Percentiles rank a stretch among this genome's conserved stretches.
Conservation (phyloP, 2,113 vertebrate species). For the Pimephales promelas region DNA sequence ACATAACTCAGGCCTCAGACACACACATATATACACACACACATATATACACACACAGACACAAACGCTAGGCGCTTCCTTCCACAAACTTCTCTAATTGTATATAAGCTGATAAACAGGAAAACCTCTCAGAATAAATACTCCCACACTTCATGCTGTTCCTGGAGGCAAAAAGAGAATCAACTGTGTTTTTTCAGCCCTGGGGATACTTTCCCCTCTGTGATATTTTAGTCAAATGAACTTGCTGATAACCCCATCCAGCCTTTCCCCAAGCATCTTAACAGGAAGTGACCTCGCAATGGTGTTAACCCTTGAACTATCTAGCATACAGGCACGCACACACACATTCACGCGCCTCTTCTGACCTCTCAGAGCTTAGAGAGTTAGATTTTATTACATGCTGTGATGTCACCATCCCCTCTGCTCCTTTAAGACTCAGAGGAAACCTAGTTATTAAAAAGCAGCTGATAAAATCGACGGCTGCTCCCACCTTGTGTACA, state of each 20-base stretch:
- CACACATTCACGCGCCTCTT: not conserved
- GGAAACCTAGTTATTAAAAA: conserved; percentile 36
- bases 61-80: not conserved
- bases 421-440: conserved; percentile 15
- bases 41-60: conserved; percentile 22
- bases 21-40: not conserved
- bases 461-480: conserved; percentile 34
- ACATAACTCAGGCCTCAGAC: not conserved
- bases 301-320: conserved; percentile 8
- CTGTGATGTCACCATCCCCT: conserved; percentile 22
- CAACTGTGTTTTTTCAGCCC: not conserved
- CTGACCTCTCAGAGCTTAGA: not conserved
- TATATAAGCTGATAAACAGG: conserved; percentile 36
- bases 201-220: conserved; percentile 3
- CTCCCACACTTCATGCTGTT: conserved; percentile 15
- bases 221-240: conserved; percentile 27
- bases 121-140: conserved; percentile 7
- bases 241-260: conserved; percentile 16
- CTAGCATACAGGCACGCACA: not conserved
- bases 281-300: conserved; percentile 29
- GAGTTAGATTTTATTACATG: conserved; percentile 19
- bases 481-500: not conserved
- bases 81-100: conserved; percentile 32
- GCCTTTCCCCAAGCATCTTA: conserved; percentile 6
- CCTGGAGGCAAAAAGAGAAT: not conserved